phyloP scores from a whole-genome alignment of 2,888 invertebrate species.

The Hypsopygia costalis region DNA sequence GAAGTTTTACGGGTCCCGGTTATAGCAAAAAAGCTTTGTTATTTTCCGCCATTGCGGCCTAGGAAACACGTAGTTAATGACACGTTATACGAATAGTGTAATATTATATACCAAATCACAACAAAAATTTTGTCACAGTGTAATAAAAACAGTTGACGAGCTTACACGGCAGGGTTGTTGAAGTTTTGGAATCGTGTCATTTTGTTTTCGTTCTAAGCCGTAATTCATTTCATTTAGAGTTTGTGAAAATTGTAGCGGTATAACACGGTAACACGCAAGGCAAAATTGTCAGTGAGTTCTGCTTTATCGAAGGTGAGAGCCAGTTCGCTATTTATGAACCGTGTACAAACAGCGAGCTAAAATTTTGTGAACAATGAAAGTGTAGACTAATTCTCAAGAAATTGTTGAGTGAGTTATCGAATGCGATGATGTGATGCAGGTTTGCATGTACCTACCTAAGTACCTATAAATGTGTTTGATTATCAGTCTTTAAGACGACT shows the following conservation, averaged over 20 bases:
- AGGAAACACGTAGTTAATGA: slow-evolving; percentile 23
- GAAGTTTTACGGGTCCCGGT: slow-evolving; percentile 13
- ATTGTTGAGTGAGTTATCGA: background rate
- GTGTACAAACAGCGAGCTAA: background rate
- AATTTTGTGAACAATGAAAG: slow-evolving; percentile 1
- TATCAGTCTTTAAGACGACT: too few species aligned
- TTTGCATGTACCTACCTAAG: slow-evolving; percentile 4
- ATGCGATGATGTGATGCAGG: slow-evolving; percentile 6
- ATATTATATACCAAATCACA: slow-evolving; percentile 7
- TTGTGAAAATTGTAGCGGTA: slow-evolving; percentile 7
- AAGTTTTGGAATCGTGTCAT: slow-evolving; percentile 10
- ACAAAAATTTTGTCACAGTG: slow-evolving; percentile 46
- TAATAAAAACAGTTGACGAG: slow-evolving; percentile 45
- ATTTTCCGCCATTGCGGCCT: slow-evolving; percentile 25
- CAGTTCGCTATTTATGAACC: slow-evolving; percentile 17
- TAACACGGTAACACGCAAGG: slow-evolving; percentile 23
- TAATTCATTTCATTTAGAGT: slow-evolving; percentile 12
- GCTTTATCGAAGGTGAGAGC: slow-evolving; percentile 21
- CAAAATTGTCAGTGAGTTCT: slow-evolving; percentile 11
- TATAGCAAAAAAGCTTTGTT: slow-evolving; percentile 20
- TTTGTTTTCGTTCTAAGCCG: background rate
- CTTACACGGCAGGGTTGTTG: slow-evolving; percentile 39
- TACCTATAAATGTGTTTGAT: too few species aligned
- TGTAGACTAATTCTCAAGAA: background rate
- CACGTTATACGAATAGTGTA: background rate